Evolutionary conservation across 2,888 invertebrate species (phyloP), one percentile per base, ranked within the genome.

Genomic region (Actias luna): DNA sequence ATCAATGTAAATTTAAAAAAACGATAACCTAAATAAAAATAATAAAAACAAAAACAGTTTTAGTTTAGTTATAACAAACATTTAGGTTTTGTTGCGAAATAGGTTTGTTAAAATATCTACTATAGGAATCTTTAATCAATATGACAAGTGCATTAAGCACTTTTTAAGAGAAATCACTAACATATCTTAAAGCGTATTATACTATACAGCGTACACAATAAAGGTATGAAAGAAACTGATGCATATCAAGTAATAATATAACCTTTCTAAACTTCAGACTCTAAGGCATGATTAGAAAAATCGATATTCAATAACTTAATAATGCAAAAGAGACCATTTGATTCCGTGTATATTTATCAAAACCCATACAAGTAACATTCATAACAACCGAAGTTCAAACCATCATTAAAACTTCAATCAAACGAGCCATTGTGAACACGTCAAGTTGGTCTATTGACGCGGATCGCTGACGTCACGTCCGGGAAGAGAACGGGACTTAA

Each of bases 401-500:
- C 60, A 29, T 60, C 57, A 63, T 63, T 63, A 60, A 63, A 63
- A 63, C 60, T 63, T 58, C 63, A 58, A 58, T 63, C 60, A 63
- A 25, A 55, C 39, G 57, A 42, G 39, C 29, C 60, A 50, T 63
- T 63, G 60, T 60, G 57, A 57, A 35, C 58, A 60, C 46, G 60
- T 46, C 58, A 35, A 63, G 46, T 50, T 16, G n/a, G 29, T 39
- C 65, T 75, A 78, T 73, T 72, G 74, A 74, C 70, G 68, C 67
- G 70, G 70, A 75, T 72, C 68, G 66, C 66, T 76, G 79, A 78
- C 77, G 73, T 74, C 72, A 82, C 73, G 67, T 79, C 78, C 77
- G 76, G 76, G 74, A 74, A 74, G 68, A 66, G 72, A 67, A 65
- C 64, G 66, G 64, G 69, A 69, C 70, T 70, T 67, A 69, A 71